Conservation (phyloP, 2,888 invertebrate species). For the Petrophora chlorosata region DNA sequence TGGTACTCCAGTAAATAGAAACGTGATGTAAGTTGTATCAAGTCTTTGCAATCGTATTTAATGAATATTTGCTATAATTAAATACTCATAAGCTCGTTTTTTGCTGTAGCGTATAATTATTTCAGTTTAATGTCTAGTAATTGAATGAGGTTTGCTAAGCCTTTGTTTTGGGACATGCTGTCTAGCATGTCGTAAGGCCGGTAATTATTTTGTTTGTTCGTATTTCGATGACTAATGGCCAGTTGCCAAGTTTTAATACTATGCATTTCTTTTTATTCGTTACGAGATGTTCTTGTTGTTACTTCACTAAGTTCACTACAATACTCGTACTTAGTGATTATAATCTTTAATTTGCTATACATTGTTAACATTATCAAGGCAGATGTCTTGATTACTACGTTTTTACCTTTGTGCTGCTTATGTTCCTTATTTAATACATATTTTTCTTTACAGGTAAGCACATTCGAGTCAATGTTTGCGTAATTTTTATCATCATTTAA, state of each 20-base stretch:
- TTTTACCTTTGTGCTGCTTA: background rate
- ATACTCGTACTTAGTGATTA: too few relatives aligned
- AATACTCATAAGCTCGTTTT: slow-evolving; percentile 39
- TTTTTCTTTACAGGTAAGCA: slow-evolving; percentile 36
- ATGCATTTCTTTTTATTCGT: slow-evolving; percentile 21
- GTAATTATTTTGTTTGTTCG: slow-evolving; percentile 27
- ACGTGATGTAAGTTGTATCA: slow-evolving; percentile 44
- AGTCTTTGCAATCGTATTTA: slow-evolving; percentile 49
- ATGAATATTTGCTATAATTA: slow-evolving; percentile 47
- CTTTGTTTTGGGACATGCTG: slow-evolving; percentile 26
- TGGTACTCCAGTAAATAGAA: slow-evolving; percentile 40
- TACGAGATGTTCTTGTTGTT: slow-evolving; percentile 15
- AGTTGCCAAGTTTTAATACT: slow-evolving; percentile 26
- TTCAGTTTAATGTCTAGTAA: slow-evolving; percentile 31
- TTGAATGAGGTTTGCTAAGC: slow-evolving; percentile 25
- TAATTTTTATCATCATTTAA: slow-evolving; percentile 7
- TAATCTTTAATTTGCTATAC: too few relatives aligned
- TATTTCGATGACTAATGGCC: slow-evolving; percentile 24
- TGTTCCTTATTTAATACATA: too few relatives aligned
- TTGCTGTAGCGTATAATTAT: slow-evolving; percentile 35
- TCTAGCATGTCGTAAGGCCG: slow-evolving; percentile 20
- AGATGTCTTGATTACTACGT: background rate
- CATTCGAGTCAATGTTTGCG: slow-evolving; percentile 9
- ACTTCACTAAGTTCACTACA: too few relatives aligned
- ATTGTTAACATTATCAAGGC: background rate